Percentiles rank a stretch among this genome's conserved stretches.
Conservation (phyloP, 64 coral and sea anemone genomes). For the Hydrozoanthus tunicans region DNA sequence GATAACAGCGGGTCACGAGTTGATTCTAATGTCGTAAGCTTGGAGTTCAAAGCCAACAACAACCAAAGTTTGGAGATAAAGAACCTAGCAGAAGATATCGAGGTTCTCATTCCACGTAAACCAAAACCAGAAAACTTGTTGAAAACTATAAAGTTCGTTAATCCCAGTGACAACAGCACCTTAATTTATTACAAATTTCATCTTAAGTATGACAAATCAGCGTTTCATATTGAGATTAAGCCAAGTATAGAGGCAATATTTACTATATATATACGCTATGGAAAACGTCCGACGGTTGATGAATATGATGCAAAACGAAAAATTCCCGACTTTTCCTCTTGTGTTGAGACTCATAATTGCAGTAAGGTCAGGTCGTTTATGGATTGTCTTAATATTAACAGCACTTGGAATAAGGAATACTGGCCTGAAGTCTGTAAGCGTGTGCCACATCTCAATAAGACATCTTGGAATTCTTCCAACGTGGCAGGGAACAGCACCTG, state of each 20-base stretch:
- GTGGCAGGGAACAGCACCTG: not conserved
- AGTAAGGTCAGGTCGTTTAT: not conserved
- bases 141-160: not conserved
- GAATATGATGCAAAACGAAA: slow-evolving; percentile 10
- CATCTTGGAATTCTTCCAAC: not conserved
- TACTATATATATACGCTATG: slow-evolving; percentile 26
- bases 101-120: slow-evolving; percentile 5
- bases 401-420: not conserved
- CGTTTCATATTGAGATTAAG: slow-evolving; percentile 26
- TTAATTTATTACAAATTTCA: slow-evolving; percentile 25
- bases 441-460: not conserved
- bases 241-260: slow-evolving; percentile 14
- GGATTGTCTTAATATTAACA: not conserved
- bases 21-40: not conserved
- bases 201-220: not conserved
- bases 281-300: slow-evolving; percentile 15
- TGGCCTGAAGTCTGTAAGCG: not conserved
- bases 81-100: not conserved
- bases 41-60: not conserved
- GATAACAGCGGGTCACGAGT: not conserved
- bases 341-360: slow-evolving; percentile 13
- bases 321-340: slow-evolving; percentile 25
- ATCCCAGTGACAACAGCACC: not conserved
- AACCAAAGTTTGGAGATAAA: not conserved
- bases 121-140: not conserved